Evolutionary conservation across 2,113 vertebrate species (phyloP), one percentile per base, ranked within the genome.

Genomic region (Odontophorus gujanensis): DNA sequence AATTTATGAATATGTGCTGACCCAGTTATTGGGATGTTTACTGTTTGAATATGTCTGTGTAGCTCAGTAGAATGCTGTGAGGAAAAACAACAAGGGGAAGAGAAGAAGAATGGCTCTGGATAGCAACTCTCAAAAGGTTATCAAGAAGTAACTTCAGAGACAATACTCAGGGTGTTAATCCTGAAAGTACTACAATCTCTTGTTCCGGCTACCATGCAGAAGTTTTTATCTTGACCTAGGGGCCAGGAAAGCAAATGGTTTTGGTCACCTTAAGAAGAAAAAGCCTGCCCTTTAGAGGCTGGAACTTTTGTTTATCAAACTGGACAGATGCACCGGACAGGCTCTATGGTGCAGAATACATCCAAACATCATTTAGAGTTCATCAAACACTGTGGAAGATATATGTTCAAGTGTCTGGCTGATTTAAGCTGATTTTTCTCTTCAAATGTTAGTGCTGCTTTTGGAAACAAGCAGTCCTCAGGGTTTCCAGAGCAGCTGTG

Each of bases 21-120:
- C 71, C 81, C 59, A 85, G 32, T 89, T 96, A 59, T 76, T 85
- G 58, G 45, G 17, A 58, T 93, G 61, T 84, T 95, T 93, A 81
- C 43, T 75, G 34, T 67, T 51, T 34, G 71, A 78, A 32, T 63
- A 17, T 72, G 28, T 43, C 47, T 85, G 18, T 42, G 84, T 50
- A 59, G 36, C 51, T 74, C 42, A 1, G 1, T 75, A 63, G 51
- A 89, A 93, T 17, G 19, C 67, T 80, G 57, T 59, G 43, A 93
- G 51, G 28, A 63, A 75, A 91, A 91, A 81, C 32, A 34, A 15
- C 25, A 61, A 58, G 42, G 30, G 38, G 38, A 74, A 68, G 32
- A 78, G 72, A 53, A 78, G 72, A 53, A 53, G 19, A 34, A 34
- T 57, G 55, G 13, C 14, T 66, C 59, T 1, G 7, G 65, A 83